Conservation (phyloP, 2,888 invertebrate species). For the Apotomis turbidana region DNA sequence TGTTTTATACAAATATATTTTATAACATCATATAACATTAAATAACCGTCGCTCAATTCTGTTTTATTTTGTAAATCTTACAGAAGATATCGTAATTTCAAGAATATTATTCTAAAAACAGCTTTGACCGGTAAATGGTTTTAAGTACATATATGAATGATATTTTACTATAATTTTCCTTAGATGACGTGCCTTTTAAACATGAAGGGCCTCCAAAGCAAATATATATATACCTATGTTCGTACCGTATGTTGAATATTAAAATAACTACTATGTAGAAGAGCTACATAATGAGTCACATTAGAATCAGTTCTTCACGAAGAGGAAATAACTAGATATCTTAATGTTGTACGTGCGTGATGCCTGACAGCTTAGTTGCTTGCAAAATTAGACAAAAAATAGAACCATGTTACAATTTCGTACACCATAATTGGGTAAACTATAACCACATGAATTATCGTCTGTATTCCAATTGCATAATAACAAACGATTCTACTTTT, state of each 20-base stretch:
- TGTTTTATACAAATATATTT: no score
- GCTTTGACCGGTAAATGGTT: conserved; percentile 8
- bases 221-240: conserved; percentile 4
- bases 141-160: background rate
- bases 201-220: conserved; percentile 12
- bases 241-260: background rate
- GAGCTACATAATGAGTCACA: background rate
- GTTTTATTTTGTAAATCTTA: background rate
- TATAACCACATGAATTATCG: conserved; percentile 20
- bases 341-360: conserved; percentile 7
- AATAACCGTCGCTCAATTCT: no score
- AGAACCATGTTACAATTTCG: conserved; percentile 5
- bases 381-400: conserved; percentile 15
- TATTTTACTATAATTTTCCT: conserved; percentile 25
- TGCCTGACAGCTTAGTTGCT: background rate
- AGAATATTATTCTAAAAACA: conserved; percentile 1
- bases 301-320: background rate
- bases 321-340: background rate
- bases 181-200: conserved; percentile 9
- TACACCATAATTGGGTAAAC: conserved; percentile 18
- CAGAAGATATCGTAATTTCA: background rate
- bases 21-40: no score
- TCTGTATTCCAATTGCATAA: conserved; percentile 28
- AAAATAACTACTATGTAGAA: conserved; percentile 9
- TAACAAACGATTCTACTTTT: conserved; percentile 38